Base-by-base conservation (phyloP, 2,113 vertebrate species). In the Brachyistius frenatus region DNA sequence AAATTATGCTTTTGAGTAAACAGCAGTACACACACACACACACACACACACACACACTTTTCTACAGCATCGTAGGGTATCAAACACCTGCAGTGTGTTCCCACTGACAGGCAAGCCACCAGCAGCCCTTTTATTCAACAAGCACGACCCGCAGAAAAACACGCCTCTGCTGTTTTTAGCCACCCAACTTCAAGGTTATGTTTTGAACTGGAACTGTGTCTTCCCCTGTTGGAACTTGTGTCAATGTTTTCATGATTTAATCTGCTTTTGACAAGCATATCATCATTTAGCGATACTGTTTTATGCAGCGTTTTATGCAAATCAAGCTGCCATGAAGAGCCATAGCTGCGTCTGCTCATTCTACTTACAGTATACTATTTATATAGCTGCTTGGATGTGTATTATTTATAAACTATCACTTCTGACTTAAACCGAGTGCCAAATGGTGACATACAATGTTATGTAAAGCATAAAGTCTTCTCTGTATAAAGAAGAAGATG, bases 401-500 rank as follows among this genome's bases (percentile, higher is more conserved):
- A 76, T 54, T 83, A 81, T 88, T 87, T 76, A 88, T 84, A 77
- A 60, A 64, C 46, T 16, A 39, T 75, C 75, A 68, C 53, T 71
- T 76, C 70, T 66, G 73, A 85, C 77, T 84, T 53, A 83, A 88
- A 73, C 32, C 0, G 1, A 79, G n/a, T 63, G 73, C 64, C 80
- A 90, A 78, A 63, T 62, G 31, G 66, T 49, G 53, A 61, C 54
- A 80, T 50, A 13, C 32, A 72, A 8, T 62, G 68, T 71, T 61
- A 52, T 31, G 31, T 57, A 75, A 73, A 78, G 13, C 50, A 56
- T 32, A 32, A 77, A 71, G 52, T 73, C 68, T 31, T 66, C 78
- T 63, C 35, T n/a, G 58, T 54, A 54, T 58, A 55, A 85, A 76
- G 46, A 65, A 30, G 46, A 56, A 49, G 49, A 56, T 53, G 55